Conservation (phyloP, 2,888 invertebrate species). For the Seira ritae region DNA sequence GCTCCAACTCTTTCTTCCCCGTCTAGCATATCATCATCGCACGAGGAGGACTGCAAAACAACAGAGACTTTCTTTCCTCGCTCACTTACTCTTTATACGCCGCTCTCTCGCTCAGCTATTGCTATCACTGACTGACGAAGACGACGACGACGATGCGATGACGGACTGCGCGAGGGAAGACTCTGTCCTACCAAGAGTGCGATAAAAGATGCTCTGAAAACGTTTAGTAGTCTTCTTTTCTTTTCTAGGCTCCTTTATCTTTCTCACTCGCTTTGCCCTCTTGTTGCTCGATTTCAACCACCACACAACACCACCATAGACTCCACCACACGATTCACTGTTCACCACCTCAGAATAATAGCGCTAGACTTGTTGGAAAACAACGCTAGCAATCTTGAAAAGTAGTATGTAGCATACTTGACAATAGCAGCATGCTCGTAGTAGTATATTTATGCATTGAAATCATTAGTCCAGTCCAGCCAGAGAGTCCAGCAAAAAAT, state of each 20-base stretch:
- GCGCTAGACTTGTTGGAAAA: no score
- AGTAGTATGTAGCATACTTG: no score
- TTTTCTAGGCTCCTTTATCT: slow-evolving; percentile 23
- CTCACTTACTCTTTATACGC: slow-evolving; percentile 23
- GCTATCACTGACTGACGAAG: slow-evolving; percentile 16
- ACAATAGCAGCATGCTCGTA: no score
- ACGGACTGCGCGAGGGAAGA: slow-evolving; percentile 7
- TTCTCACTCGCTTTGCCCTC: slow-evolving; percentile 6
- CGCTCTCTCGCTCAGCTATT: neutral
- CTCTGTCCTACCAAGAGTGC: neutral
- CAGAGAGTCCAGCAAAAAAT: neutral
- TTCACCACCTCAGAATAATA: slow-evolving; percentile 27
- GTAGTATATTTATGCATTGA: neutral
- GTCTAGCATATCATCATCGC: slow-evolving; percentile 46
- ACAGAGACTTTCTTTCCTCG: slow-evolving; percentile 38
- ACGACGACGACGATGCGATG: neutral
- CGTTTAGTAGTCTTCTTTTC: slow-evolving; percentile 13
- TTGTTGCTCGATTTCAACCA: slow-evolving; percentile 31
- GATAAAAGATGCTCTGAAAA: neutral
- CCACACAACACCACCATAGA: neutral
- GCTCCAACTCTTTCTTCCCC: neutral
- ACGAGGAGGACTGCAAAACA: slow-evolving; percentile 50
- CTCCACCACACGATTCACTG: slow-evolving; percentile 12
- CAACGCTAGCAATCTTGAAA: no score
- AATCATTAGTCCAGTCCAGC: slow-evolving; percentile 12